Evolutionary conservation across 2,888 invertebrate genomes (phyloP).

Genomic region (Troides helena): DNA sequence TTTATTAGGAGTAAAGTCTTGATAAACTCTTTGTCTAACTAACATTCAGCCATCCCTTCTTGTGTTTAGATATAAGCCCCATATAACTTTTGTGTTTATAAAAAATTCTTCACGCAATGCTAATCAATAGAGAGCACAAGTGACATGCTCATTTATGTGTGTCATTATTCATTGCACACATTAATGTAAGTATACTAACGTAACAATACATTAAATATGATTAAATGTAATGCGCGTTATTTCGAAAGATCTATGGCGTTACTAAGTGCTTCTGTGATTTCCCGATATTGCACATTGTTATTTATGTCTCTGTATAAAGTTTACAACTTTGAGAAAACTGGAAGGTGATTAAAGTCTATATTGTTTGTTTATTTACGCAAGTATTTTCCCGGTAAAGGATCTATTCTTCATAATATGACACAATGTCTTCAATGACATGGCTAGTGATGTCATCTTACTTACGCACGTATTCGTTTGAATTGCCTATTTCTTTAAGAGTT

Average conservation of each 20-base stretch:
- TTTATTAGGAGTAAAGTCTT: no score
- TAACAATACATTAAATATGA: neutral
- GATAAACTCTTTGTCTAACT: no score
- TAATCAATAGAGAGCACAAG: no score
- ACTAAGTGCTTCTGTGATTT: conserved; percentile 4
- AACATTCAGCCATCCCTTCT: no score
- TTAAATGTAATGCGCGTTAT: conserved; percentile 1
- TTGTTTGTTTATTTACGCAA: conserved; percentile 27
- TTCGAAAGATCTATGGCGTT: conserved; percentile 2
- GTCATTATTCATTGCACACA: neutral
- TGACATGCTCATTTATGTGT: neutral
- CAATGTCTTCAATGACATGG: conserved; percentile 30
- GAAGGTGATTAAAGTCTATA: conserved; percentile 2
- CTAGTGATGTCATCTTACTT: conserved; percentile 43
- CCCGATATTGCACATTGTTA: conserved; percentile 7
- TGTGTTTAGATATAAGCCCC: no score
- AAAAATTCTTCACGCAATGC: no score
- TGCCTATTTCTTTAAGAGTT: conserved; percentile 68
- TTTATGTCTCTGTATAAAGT: conserved; percentile 2
- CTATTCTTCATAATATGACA: conserved; percentile 28
- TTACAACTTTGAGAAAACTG: conserved; percentile 6
- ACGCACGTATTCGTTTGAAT: conserved; percentile 58
- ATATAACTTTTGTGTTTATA: no score
- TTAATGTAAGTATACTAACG: neutral
- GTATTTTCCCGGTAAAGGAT: conserved; percentile 23